These are phyloP conservation scores for Muntiacus muntjak DNA, from an alignment of 2,113 vertebrate genomes.

Conservation along the genomic window DNA sequence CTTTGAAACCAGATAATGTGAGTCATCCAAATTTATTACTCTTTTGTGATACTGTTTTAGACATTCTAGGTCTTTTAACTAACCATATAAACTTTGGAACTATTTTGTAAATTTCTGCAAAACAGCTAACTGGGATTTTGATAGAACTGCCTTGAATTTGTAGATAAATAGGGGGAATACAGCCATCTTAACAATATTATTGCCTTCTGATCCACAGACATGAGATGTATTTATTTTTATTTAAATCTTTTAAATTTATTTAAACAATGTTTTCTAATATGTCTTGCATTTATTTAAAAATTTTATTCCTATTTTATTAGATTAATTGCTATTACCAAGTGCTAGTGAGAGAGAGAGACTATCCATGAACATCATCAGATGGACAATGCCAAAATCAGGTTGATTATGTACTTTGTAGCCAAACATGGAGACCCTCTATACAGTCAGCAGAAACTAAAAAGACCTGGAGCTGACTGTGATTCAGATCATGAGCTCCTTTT, in stretches of 20 bases:
- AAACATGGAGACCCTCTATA: background rate
- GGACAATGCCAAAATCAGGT: background rate
- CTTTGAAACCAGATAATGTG: background rate
- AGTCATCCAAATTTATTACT: background rate
- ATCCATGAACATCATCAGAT: background rate
- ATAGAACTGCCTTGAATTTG: background rate
- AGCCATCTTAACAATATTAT: background rate
- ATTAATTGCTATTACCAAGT: background rate
- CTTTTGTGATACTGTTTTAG: background rate
- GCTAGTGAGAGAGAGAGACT: background rate
- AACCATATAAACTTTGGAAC: background rate
- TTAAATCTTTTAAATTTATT: background rate
- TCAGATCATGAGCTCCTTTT: background rate
- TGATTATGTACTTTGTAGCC: background rate
- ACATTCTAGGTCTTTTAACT: background rate
- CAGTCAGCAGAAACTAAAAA: background rate
- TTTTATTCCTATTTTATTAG: background rate
- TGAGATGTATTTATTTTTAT: background rate
- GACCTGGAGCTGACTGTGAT: background rate
- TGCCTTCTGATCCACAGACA: background rate
- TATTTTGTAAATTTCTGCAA: background rate
- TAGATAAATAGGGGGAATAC: background rate
- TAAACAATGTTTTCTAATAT: background rate
- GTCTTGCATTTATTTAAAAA: background rate
- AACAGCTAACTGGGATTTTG: background rate